Evolutionary conservation across 2,888 invertebrate genomes (phyloP).

Genomic region (Luperina testacea): DNA sequence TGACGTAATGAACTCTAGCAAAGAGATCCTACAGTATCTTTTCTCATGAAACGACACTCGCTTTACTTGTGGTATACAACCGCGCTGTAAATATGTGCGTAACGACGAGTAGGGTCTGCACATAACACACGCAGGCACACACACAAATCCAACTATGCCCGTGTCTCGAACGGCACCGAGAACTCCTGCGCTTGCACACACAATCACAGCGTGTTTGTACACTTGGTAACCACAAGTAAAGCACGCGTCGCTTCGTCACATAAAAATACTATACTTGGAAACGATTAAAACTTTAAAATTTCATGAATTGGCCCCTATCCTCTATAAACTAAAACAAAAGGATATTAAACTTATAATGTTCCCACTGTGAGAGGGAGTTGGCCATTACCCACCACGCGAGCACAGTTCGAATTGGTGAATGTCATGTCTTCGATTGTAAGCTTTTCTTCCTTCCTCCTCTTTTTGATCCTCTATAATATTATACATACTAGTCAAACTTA

Average conservation of each 20-base stretch:
- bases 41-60: background rate
- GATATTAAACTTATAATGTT: background rate
- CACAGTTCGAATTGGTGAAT: background rate
- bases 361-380: background rate
- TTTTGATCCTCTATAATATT: background rate
- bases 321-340: background rate
- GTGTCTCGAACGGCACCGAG: background rate
- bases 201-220: background rate
- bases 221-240: background rate
- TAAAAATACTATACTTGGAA: too few relatives aligned
- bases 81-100: background rate
- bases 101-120: background rate
- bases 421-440: background rate
- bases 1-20: too few relatives aligned
- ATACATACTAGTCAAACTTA: background rate
- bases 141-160: background rate
- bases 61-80: background rate
- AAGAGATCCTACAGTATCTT: background rate
- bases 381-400: background rate
- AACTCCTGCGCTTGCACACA: background rate
- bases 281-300: background rate
- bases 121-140: background rate
- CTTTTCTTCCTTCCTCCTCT: background rate
- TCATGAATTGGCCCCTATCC: background rate
- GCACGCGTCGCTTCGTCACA: background rate